phyloP scores from a whole-genome alignment of 1,140 invertebrate genomes.

The Sarcophaga bullata region DNA sequence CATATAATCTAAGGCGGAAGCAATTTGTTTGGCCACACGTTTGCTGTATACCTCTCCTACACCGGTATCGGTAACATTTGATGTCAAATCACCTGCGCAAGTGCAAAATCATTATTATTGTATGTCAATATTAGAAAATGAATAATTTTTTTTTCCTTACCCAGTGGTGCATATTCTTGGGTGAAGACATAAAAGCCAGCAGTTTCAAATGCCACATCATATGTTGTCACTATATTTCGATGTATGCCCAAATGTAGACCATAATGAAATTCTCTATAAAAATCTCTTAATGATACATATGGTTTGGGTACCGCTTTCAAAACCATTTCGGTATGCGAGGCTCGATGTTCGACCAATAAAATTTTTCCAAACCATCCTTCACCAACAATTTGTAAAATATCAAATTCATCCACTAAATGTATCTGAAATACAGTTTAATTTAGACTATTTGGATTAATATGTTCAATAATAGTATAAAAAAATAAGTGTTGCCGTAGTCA shows the following conservation, averaged over 20 bases:
- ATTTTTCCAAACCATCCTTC: conserved; percentile 95
- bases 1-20: conserved; percentile 93
- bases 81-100: conserved; percentile 80
- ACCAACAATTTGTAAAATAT: conserved; percentile 90
- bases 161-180: conserved; percentile 89
- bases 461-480: no score
- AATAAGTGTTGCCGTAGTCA: no score
- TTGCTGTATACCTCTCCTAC: conserved; percentile 88
- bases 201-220: conserved; percentile 89
- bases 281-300: conserved; percentile 84
- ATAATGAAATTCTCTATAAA: conserved; percentile 92
- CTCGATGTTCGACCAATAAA: conserved; percentile 83
- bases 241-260: conserved; percentile 89
- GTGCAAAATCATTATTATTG: conserved; percentile 38
- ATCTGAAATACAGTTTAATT: conserved; percentile 69
- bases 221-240: conserved; percentile 86
- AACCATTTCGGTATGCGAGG: conserved; percentile 87
- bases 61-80: conserved; percentile 85
- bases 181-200: conserved; percentile 88
- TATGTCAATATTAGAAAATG: not conserved
- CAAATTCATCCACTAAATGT: conserved; percentile 85
- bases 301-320: conserved; percentile 86
- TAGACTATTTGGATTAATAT: no score
- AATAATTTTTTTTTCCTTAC: conserved; percentile 66
- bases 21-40: conserved; percentile 83